These are phyloP conservation scores for Sebastes fasciatus DNA, from an alignment of 2,113 vertebrate species.

Conservation along the genomic window DNA sequence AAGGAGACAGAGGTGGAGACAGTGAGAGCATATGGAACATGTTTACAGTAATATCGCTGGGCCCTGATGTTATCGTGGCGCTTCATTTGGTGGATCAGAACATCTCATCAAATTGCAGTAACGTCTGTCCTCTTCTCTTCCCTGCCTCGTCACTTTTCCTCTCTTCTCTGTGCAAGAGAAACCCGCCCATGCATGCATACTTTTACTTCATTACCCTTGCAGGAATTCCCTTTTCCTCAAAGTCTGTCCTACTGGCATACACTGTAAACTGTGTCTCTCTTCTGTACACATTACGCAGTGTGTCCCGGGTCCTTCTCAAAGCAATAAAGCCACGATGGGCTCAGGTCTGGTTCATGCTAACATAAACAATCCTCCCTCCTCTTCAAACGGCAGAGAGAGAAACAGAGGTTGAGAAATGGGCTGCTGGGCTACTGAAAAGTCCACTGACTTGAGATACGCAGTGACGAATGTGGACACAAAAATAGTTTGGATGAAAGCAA, in stretches of 20 bases:
- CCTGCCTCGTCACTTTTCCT: constrained; percentile 8
- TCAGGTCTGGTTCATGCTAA: constrained; percentile 64
- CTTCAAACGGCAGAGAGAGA: constrained; percentile 52
- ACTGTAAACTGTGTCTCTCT: constrained; percentile 43
- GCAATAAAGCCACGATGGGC: constrained; percentile 56
- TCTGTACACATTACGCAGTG: constrained; percentile 42
- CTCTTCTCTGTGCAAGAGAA: constrained; percentile 6
- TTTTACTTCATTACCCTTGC: constrained; percentile 28
- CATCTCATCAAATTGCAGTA: constrained; percentile 49
- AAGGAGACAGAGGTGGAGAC: constrained; percentile 30
- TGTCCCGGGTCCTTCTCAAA: constrained; percentile 49
- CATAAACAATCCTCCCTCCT: constrained; percentile 67
- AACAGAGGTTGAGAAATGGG: constrained; percentile 48
- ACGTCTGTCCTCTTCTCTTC: constrained; percentile 12
- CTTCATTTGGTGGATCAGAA: constrained; percentile 64
- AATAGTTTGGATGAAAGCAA: constrained; percentile 51
- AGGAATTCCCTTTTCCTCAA: constrained; percentile 19
- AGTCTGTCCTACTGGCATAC: not conserved
- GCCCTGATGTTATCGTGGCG: constrained; percentile 69
- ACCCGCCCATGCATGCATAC: not conserved
- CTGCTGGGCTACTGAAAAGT: constrained; percentile 48
- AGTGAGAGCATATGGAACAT: constrained; percentile 74
- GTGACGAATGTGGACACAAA: constrained; percentile 57
- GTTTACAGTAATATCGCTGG: constrained; percentile 67
- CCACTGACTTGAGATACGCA: constrained; percentile 24